A percentile compares a stretch with the other conserved stretches of the same genome.
Conservation (phyloP, 2,113 vertebrate species). For the Axis porcinus region DNA sequence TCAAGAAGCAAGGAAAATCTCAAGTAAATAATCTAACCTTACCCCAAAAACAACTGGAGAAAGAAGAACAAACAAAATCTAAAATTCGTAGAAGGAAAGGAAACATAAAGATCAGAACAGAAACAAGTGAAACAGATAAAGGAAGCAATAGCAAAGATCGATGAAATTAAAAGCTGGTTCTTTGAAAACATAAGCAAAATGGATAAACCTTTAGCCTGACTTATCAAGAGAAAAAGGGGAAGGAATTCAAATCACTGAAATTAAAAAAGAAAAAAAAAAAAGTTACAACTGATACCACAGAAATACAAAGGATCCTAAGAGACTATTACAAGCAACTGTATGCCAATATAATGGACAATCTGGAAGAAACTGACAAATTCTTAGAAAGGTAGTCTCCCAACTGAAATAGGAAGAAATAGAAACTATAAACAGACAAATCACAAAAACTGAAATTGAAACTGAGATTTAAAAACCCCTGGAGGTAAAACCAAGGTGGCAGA, state of each 20-base stretch:
- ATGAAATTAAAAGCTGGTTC: background rate
- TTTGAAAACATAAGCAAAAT: background rate
- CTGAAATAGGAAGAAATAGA: background rate
- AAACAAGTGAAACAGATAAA: background rate
- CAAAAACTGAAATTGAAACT: background rate
- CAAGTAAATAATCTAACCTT: background rate
- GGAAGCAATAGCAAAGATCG: background rate
- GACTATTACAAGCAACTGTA: background rate
- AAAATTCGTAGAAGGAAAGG: background rate
- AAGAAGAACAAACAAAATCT: background rate
- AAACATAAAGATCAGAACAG: background rate
- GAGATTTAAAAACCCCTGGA: background rate
- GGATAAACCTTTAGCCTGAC: background rate
- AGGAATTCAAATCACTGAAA: background rate
- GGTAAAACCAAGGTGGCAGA: background rate
- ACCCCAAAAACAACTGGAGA: background rate
- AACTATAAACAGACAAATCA: background rate
- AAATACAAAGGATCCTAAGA: background rate
- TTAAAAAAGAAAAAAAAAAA: background rate
- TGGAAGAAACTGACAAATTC: background rate
- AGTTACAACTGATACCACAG: background rate
- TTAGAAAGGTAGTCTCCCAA: background rate
- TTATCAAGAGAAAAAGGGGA: background rate
- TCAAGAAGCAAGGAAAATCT: background rate
- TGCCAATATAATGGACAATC: background rate